Base-by-base conservation (phyloP, 2,888 invertebrate species). In the Epicampocera succincta region DNA sequence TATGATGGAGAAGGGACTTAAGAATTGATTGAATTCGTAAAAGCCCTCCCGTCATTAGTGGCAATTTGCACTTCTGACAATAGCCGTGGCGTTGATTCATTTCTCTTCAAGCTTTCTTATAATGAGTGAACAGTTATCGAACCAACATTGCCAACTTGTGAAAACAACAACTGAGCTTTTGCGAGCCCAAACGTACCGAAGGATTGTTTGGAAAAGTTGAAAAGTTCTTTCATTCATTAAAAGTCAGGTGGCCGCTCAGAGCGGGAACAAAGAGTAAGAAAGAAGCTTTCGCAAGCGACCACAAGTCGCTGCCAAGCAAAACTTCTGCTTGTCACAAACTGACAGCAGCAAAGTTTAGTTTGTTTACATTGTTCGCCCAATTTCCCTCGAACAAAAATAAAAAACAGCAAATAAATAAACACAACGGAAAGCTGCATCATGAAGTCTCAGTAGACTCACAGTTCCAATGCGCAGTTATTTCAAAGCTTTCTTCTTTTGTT, bases 361-460 rank as follows among this genome's bases (percentile, higher is more conserved):
- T 80, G 65, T 75, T 80, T 75, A 73, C 66, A 72, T 76, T 72
- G 1, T 29, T 13, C 19, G 2, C n/a, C 15, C n/a, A 19, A n/a
- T 44, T 68, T 17, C 8, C 1, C 42, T 13, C 29, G 40, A 50
- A 40, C 42, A 52, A 3, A 46, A 50, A 38, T 21, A 13, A 66
- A 52, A 15, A 21, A 12, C 9, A 21, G 13, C 3, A 52, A 44
- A 42, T 8, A 72, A 29, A 50, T 11, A 54, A 58, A 65, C 11
- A 46, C 60, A 12, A 19, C 1, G 0, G n/a, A 38, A 60, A 76
- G 66, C 66, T 72, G 65, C 75, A 13, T 40, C 61, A 25, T 76
- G 72, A 54, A 71, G 42, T 61, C 56, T 75, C 61, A 3, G 17
- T 33, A 11, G 12, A 52, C 15, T 52, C 19, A 3, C 9, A 13